Base-by-base conservation (phyloP, 2,888 invertebrate genomes). In the Athripsodes cinereus region DNA sequence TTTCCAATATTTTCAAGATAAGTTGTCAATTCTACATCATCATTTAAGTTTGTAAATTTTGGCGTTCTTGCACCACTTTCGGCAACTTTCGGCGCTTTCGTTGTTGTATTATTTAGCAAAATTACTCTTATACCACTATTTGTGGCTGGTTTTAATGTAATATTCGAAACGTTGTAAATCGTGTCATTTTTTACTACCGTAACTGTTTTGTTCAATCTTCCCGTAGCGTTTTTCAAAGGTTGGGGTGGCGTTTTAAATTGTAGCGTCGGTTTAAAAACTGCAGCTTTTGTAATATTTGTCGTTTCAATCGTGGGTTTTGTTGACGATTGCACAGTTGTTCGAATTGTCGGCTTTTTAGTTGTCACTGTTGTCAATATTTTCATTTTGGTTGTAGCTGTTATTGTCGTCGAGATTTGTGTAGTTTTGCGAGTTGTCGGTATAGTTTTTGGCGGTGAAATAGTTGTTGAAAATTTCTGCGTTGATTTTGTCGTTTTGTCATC, bases 391-490 rank as follows among this genome's bases (percentile, higher is more conserved):
- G 63, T 59, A 10, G 60, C 56, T 54, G 49, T 59, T 51, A 54
- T 57, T 20, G 49, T 60, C 34, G 59, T 46, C 35, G 58, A 44
- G 19, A 20, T 53, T 11, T 65, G 63, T 53, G 64, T 68, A n/a
- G n/a, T 10, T 61, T 57, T 52, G 55, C 65, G 19, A 66, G n/a
- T n/a, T n/a, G n/a, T n/a, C n/a, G n/a, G n/a, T n/a, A n/a, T n/a
- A n/a, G n/a, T 52, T 16, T 65, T 64, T 35, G 65, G 64, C 8
- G 66, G 65, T 21, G 64, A 40, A 57, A 34, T 60, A 2, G 59
- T 57, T 21, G 66, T 65, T 31, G 31, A 11, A 31, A 31, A 6
- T 6, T 31, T 8, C 11, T 31, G 31, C 6, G 31, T 31, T 31
- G 31, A 8, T 31, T 31, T 31, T 31, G 31, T 6, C 11, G n/a